These are phyloP conservation scores for Saccopteryx leptura DNA, from an alignment of 2,113 vertebrate genomes.

Conservation along the genomic window DNA sequence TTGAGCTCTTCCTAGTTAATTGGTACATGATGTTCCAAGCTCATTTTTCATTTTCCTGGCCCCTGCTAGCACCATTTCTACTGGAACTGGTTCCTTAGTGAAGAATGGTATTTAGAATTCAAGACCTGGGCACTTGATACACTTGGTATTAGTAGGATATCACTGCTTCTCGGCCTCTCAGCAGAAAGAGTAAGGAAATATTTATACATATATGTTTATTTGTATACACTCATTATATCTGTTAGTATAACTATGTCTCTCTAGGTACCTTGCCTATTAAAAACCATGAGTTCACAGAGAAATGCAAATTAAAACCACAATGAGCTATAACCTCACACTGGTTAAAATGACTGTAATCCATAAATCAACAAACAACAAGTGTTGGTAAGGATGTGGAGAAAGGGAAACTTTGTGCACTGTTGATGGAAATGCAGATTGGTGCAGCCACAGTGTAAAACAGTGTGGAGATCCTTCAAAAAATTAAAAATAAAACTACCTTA, in stretches of 20 bases:
- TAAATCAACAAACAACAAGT: not conserved
- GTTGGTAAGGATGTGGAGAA: not conserved
- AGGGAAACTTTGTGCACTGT: not conserved
- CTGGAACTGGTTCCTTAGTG: not conserved
- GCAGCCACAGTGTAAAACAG: not conserved
- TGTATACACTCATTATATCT: not conserved
- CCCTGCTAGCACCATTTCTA: not conserved
- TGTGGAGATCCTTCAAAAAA: not conserved
- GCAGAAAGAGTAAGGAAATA: not conserved
- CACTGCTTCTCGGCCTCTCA: not conserved
- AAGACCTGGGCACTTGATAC: not conserved
- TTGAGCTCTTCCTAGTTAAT: not conserved
- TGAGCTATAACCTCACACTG: not conserved
- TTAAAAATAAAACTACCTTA: not conserved
- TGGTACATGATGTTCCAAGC: not conserved
- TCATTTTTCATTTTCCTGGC: not conserved
- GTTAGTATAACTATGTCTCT: not conserved
- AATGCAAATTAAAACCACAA: not conserved
- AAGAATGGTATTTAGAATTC: slow-evolving; percentile 13
- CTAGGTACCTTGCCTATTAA: not conserved
- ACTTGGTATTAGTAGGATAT: not conserved
- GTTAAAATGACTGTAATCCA: not conserved
- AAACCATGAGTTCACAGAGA: not conserved
- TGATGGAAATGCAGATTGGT: not conserved
- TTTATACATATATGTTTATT: not conserved